Evolutionary conservation across 2,888 invertebrate genomes (phyloP).

Genomic region (Parochlus steinenii): DNA sequence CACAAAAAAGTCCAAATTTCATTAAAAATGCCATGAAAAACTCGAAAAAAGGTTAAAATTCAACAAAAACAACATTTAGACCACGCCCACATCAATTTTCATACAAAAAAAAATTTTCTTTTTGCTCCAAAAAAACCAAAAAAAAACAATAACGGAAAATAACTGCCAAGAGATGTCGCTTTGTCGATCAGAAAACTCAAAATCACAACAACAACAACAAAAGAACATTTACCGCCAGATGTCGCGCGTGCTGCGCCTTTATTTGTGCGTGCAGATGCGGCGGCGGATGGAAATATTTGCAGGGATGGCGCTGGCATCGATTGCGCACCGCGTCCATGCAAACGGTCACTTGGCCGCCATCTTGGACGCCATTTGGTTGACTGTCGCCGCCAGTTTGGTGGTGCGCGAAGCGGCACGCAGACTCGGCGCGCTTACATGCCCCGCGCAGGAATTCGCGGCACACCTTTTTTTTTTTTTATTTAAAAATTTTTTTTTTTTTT

Average conservation of each 20-base stretch:
- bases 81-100: no score
- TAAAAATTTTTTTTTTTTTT: conserved; percentile 3
- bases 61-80: no score
- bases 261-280: conserved; percentile 98
- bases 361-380: conserved; percentile 90
- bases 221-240: conserved; percentile 76
- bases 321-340: conserved; percentile 99
- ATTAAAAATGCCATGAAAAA: no score
- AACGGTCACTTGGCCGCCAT: conserved; percentile 98
- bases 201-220: no score
- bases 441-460: conserved; percentile 98
- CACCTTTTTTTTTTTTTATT: conserved; percentile 46
- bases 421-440: conserved; percentile 93
- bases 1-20: no score
- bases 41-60: no score
- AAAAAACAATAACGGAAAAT: no score
- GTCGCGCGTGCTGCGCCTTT: conserved; percentile 93
- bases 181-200: no score
- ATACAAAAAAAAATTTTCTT: no score
- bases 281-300: conserved; percentile 99
- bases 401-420: conserved; percentile 98
- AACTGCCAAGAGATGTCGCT: no score
- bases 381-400: conserved; percentile 93
- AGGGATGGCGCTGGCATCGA: conserved; percentile 97
- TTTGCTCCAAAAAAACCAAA: no score